Evolutionary conservation across 2,797 vertebrate genomes (phyloP).

Genomic region (Enteromius paludinosus): DNA sequence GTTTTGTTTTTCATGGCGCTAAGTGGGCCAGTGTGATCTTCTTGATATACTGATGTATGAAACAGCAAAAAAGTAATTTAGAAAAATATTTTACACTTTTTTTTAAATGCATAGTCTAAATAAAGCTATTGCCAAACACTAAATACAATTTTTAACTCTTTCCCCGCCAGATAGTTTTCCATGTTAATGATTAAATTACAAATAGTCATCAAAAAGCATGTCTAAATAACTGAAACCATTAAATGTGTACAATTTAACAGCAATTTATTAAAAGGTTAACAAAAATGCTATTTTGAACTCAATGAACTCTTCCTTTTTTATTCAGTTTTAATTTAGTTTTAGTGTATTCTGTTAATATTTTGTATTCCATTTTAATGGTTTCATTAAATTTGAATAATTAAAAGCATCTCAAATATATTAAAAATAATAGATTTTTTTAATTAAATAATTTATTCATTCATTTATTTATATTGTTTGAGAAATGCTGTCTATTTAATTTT

Average conservation of each 20-base stretch:
- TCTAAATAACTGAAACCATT: too few species aligned
- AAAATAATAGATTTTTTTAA: too few species aligned
- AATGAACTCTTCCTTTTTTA: neutral
- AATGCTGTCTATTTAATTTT: too few species aligned
- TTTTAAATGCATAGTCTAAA: neutral
- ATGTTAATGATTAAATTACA: too few species aligned
- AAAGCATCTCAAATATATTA: too few species aligned
- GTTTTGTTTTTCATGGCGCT: slow-evolving; percentile 11
- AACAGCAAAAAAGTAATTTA: neutral
- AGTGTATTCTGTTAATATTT: neutral
- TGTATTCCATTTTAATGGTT: neutral
- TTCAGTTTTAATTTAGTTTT: neutral
- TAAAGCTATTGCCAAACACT: neutral
- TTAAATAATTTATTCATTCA: too few species aligned
- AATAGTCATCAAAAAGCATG: too few species aligned
- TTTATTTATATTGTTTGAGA: too few species aligned
- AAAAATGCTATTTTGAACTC: too few species aligned
- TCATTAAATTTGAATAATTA: neutral
- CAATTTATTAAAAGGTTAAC: too few species aligned
- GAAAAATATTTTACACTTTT: neutral
- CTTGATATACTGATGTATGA: neutral
- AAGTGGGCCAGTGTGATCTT: neutral
- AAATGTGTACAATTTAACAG: too few species aligned
- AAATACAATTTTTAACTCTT: neutral
- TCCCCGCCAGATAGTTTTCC: neutral